A percentile compares a stretch with the other conserved stretches of the same genome.
These are phyloP conservation scores for Eumerus sabulonum DNA, from an alignment of 2,888 invertebrate genomes.

Conservation along the genomic window DNA sequence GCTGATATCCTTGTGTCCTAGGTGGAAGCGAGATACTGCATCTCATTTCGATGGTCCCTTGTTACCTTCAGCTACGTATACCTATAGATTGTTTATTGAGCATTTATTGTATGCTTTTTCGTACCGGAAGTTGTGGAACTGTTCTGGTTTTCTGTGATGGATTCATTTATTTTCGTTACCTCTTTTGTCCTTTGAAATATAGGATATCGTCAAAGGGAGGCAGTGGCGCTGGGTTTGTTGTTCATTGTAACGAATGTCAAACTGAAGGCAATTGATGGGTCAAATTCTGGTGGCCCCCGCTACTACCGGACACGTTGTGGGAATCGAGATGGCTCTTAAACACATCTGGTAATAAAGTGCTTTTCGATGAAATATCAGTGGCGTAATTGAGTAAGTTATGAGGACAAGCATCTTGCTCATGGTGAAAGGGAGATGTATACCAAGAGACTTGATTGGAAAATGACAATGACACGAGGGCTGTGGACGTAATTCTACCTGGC, in stretches of 20 bases:
- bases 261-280: slow-evolving; percentile 52
- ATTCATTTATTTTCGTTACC: slow-evolving; percentile 66
- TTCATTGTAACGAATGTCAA: slow-evolving; percentile 55
- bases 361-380: slow-evolving; percentile 42
- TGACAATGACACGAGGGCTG: too few species aligned
- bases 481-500: too few species aligned
- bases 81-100: slow-evolving; percentile 14
- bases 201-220: slow-evolving; percentile 23
- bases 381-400: slow-evolving; percentile 51
- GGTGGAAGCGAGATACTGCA: too few species aligned
- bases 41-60: slow-evolving; percentile 44
- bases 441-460: too few species aligned
- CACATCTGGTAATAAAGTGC: slow-evolving; percentile 39
- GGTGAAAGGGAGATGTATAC: too few species aligned
- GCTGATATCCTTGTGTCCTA: background rate
- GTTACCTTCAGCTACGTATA: background rate
- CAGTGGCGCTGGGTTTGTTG: background rate
- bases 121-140: slow-evolving; percentile 42
- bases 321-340: slow-evolving; percentile 20
- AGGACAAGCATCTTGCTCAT: background rate
- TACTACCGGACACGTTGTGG: slow-evolving; percentile 9
- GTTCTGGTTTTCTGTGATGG: slow-evolving; percentile 53
- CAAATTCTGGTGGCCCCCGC: slow-evolving; percentile 6
- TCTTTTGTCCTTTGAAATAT: slow-evolving; percentile 40
- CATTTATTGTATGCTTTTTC: background rate